These are phyloP conservation scores for Chondrilla cf. caribensis DNA, from an alignment of 37 sponge, comb jelly and placozoan species.

Conservation along the genomic window DNA sequence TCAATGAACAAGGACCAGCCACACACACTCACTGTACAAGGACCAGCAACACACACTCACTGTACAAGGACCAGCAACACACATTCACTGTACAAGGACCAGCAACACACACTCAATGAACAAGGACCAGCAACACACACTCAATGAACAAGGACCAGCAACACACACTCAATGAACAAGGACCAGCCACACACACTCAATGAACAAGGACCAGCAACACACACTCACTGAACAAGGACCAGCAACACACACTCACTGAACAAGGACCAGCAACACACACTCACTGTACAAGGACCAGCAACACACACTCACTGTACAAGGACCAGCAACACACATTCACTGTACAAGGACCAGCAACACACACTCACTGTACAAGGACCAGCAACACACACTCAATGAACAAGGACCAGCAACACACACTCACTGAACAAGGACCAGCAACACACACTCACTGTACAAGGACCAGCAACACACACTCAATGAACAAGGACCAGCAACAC, in stretches of 20 bases:
- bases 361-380: too few species aligned
- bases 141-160: not conserved
- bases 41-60: slow-evolving; percentile 2
- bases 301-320: not conserved
- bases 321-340: not conserved
- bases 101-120: slow-evolving; percentile 1
- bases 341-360: not conserved
- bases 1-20: too few species aligned
- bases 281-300: not conserved
- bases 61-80: not conserved
- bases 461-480: too few species aligned
- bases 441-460: not conserved
- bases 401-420: too few species aligned
- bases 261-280: too few species aligned
- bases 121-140: too few species aligned
- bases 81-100: slow-evolving; percentile 62
- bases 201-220: not conserved
- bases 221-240: not conserved
- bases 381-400: too few species aligned
- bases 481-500: too few species aligned
- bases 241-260: not conserved
- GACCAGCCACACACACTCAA: not conserved
- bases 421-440: not conserved
- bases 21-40: slow-evolving; percentile 5
- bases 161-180: slow-evolving; percentile 45